Conservation (phyloP, 2,113 vertebrate genomes). For the Rhynchopsitta pachyrhyncha region DNA sequence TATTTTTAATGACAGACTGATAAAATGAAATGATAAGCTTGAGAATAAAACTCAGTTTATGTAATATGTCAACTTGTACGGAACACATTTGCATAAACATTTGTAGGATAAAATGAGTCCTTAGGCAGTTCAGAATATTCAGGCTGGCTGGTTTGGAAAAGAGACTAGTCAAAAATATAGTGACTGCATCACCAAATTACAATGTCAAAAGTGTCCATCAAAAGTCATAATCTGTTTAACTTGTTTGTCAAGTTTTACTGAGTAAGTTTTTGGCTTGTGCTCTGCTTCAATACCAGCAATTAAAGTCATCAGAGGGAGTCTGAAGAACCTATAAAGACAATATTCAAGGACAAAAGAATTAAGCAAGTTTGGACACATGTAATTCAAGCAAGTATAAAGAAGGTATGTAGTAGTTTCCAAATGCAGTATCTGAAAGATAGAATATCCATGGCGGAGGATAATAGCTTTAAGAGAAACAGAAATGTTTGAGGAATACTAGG, state of each 20-base stretch:
- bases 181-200: not conserved
- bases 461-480: not conserved
- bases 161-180: not conserved
- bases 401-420: not conserved
- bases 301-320: not conserved
- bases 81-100: slow-evolving; percentile 66
- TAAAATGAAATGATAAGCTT: slow-evolving; percentile 55
- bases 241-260: not conserved
- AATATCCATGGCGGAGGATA: not conserved
- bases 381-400: not conserved
- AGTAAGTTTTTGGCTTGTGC: not conserved
- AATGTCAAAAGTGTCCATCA: not conserved
- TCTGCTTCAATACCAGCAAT: not conserved
- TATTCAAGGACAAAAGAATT: not conserved
- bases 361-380: not conserved
- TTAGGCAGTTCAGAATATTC: slow-evolving; percentile 10
- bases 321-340: not conserved
- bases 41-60: slow-evolving; percentile 51
- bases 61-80: slow-evolving; percentile 40
- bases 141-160: slow-evolving; percentile 17
- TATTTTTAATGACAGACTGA: slow-evolving; percentile 60
- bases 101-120: slow-evolving; percentile 39
- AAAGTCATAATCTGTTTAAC: not conserved
- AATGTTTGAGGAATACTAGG: not conserved
- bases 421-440: not conserved